phyloP scores from a whole-genome alignment of 2,113 vertebrate species.

The Myiozetetes cayanensis region DNA sequence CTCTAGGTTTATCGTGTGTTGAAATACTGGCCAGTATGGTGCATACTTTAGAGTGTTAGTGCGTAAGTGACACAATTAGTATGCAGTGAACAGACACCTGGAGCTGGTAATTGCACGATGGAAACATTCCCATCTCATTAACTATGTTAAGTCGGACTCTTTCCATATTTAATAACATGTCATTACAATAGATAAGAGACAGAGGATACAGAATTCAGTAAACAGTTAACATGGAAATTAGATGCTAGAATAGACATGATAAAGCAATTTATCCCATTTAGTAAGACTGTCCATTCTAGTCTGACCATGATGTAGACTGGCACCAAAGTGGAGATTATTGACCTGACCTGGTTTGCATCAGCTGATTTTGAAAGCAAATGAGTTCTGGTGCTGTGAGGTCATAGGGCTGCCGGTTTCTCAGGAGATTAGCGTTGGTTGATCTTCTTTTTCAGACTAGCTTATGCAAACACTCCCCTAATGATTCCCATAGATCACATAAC shows the following conservation, averaged over 20 bases:
- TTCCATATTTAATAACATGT: not conserved
- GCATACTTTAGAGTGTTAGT: not conserved
- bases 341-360: constrained; percentile 2
- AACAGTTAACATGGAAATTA: not conserved
- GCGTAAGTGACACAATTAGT: not conserved
- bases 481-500: not conserved
- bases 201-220: not conserved
- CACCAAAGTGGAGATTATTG: constrained; percentile 27
- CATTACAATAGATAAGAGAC: not conserved
- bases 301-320: not conserved
- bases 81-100: not conserved
- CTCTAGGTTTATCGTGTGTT: not conserved
- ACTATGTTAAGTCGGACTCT: not conserved
- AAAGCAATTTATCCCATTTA: not conserved
- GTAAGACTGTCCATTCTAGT: not conserved
- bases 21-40: not conserved
- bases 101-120: not conserved
- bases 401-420: not conserved
- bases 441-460: not conserved
- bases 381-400: not conserved
- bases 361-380: not conserved
- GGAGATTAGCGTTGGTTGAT: not conserved
- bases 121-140: not conserved
- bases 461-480: not conserved
- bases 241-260: not conserved